Evolutionary conservation across 2,797 vertebrate genomes (phyloP).

Genomic region (Diglossa cyanea): DNA sequence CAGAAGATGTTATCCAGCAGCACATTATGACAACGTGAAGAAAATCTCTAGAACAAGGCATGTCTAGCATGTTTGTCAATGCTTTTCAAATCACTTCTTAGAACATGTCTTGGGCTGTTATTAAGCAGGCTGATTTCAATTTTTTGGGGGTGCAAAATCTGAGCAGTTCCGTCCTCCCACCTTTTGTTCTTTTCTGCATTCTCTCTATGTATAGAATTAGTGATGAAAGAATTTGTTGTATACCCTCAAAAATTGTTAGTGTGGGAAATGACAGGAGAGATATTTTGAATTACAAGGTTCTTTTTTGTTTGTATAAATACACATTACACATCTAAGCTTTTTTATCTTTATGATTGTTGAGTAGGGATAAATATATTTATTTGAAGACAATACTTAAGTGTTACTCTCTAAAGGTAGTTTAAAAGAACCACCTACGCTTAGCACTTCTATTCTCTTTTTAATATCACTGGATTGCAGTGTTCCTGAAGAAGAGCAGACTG

Average conservation of each 20-base stretch:
- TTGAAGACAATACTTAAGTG: neutral
- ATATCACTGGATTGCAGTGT: neutral
- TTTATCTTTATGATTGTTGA: neutral
- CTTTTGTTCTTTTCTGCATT: neutral
- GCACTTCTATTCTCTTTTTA: neutral
- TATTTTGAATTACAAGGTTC: neutral
- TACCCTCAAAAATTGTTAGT: neutral
- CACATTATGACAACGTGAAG: neutral
- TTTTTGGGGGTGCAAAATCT: neutral
- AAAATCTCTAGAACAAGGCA: neutral
- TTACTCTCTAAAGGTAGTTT: neutral
- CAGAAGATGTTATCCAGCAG: neutral
- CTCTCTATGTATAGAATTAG: neutral
- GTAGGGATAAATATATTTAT: neutral
- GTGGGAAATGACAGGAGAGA: neutral
- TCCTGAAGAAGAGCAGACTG: neutral
- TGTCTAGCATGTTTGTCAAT: neutral
- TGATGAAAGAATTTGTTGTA: neutral
- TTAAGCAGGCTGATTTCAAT: neutral
- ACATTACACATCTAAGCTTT: neutral
- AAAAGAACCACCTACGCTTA: slow-evolving; percentile 26
- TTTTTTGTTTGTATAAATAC: neutral
- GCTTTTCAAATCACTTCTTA: neutral
- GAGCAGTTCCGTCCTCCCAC: neutral
- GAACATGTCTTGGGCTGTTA: neutral